These are phyloP conservation scores for Ophiothrix spiculata DNA, from an alignment of 35 echinoderm and acorn worm species.

Conservation along the genomic window DNA sequence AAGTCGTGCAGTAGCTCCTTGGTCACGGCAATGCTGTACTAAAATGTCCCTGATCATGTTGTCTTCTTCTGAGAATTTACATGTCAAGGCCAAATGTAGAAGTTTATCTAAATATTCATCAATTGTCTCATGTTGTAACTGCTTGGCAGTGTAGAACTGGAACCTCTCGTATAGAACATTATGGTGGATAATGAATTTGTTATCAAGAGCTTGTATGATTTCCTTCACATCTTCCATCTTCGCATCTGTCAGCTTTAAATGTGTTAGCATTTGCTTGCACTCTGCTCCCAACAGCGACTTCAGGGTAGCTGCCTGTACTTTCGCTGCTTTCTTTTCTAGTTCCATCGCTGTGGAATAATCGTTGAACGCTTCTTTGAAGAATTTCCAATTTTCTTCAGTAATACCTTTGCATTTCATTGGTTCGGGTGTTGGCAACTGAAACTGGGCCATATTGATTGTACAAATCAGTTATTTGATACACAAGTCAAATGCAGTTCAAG, in stretches of 20 bases:
- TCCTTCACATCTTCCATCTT: background rate
- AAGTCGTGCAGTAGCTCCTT: constrained; percentile 16
- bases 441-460: background rate
- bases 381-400: constrained; percentile 12
- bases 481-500: background rate
- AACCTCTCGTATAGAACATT: constrained; percentile 56
- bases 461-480: background rate
- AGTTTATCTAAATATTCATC: constrained; percentile 21
- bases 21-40: constrained; percentile 17
- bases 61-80: constrained; percentile 34
- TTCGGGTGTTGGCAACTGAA: constrained; percentile 19
- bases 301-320: constrained; percentile 23
- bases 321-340: constrained; percentile 1
- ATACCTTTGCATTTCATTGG: constrained; percentile 26
- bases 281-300: constrained; percentile 25
- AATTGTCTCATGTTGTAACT: constrained; percentile 7
- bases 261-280: constrained; percentile 8
- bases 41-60: constrained; percentile 49
- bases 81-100: constrained; percentile 32
- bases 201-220: background rate
- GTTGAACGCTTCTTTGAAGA: constrained; percentile 10
- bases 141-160: constrained; percentile 11
- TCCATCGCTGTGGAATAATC: constrained; percentile 8
- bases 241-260: constrained; percentile 8
- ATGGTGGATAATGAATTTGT: constrained; percentile 12